A percentile compares a stretch with the other conserved stretches of the same genome.
Evolutionary conservation across 2,888 invertebrate genomes (phyloP).

Genomic region (Alviniconcha strummeri): DNA sequence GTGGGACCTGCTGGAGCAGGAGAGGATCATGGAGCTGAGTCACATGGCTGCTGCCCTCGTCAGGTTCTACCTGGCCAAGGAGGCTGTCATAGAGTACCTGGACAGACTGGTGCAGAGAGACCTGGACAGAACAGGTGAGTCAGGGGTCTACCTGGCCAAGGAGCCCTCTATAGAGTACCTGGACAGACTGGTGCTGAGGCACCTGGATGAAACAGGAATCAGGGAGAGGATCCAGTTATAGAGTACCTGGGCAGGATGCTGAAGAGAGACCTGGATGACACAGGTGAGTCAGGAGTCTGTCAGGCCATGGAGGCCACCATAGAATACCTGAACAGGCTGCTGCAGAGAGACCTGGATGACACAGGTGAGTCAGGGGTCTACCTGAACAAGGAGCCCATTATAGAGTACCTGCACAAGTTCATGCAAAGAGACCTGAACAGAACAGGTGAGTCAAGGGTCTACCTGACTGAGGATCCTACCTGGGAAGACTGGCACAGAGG

Average conservation of each 20-base stretch:
- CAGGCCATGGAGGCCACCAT: too few species aligned
- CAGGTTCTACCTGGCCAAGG: constrained; percentile 56
- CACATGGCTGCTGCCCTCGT: constrained; percentile 55
- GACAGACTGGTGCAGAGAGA: constrained; percentile 52
- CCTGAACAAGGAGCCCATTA: constrained; percentile 52
- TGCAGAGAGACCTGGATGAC: constrained; percentile 49
- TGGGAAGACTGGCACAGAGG: constrained; percentile 49
- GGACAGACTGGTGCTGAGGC: constrained; percentile 50
- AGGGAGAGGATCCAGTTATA: constrained; percentile 47
- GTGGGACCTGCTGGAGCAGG: constrained; percentile 51
- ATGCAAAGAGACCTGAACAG: constrained; percentile 51
- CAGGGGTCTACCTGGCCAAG: constrained; percentile 54
- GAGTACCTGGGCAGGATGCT: constrained; percentile 45
- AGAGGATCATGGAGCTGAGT: constrained; percentile 53
- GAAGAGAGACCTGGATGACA: too few species aligned
- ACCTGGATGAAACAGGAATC: constrained; percentile 50
- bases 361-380: constrained; percentile 53
- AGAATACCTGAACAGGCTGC: constrained; percentile 34
- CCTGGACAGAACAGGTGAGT: constrained; percentile 50
- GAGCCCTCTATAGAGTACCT: constrained; percentile 51
- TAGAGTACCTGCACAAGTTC: constrained; percentile 51
- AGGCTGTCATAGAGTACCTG: constrained; percentile 49
- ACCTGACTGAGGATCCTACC: constrained; percentile 55
- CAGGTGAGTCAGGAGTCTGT: too few species aligned
- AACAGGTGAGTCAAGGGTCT: constrained; percentile 53